These are phyloP conservation scores for Meta bourneti DNA, from an alignment of 2,888 invertebrate species.

Conservation along the genomic window DNA sequence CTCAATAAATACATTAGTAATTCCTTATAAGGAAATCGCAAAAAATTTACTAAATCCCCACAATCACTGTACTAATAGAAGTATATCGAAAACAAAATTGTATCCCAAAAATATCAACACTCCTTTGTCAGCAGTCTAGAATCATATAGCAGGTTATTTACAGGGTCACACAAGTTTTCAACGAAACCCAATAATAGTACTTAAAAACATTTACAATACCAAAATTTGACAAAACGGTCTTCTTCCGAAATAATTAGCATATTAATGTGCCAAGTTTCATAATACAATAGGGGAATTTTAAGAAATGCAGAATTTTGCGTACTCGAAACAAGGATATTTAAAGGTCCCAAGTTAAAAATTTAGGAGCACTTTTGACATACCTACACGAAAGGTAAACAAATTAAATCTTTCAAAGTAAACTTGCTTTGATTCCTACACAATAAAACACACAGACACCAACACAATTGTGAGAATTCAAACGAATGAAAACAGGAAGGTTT, in stretches of 20 bases:
- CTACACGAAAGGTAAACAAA: not conserved
- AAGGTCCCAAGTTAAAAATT: constrained; percentile 35
- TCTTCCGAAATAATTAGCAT: no score
- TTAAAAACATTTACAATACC: not conserved
- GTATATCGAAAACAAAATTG: not conserved
- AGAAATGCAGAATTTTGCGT: not conserved
- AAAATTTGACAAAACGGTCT: not conserved
- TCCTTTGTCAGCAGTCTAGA: not conserved
- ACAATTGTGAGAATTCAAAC: not conserved
- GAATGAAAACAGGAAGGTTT: constrained; percentile 15
- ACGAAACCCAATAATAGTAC: not conserved
- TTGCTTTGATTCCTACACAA: not conserved
- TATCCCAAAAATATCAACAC: not conserved
- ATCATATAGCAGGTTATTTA: not conserved
- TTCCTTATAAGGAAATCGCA: not conserved
- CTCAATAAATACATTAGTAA: not conserved
- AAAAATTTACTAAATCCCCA: not conserved
- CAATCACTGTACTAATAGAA: not conserved
- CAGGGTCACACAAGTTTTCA: not conserved
- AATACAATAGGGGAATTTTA: not conserved
- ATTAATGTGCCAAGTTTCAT: not conserved
- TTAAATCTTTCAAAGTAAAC: not conserved
- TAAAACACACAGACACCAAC: not conserved
- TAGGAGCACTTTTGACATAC: constrained; percentile 5
- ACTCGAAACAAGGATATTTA: constrained; percentile 45